Conservation (phyloP, 1,140 invertebrate species). For the Zaprionus kolodkinae region DNA sequence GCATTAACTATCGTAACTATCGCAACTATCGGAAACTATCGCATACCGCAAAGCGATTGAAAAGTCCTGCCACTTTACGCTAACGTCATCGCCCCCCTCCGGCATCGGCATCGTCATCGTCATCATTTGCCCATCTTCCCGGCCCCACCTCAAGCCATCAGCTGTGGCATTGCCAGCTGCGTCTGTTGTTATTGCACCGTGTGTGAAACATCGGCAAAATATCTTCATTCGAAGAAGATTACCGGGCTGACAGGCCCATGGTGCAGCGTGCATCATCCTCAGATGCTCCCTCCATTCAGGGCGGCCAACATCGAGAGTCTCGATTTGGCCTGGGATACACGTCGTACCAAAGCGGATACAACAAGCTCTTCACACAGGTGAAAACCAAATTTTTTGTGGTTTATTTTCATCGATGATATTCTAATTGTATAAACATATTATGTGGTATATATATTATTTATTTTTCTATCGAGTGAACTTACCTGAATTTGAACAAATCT, state of each 20-base stretch:
- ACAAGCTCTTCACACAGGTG: constrained; percentile 95
- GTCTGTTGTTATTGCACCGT: constrained; percentile 57
- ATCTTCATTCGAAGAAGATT: constrained; percentile 84
- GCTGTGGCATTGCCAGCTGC: constrained; percentile 41
- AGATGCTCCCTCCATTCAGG: constrained; percentile 84
- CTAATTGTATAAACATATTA: no score
- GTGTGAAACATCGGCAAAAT: constrained; percentile 78
- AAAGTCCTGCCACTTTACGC: constrained; percentile 20
- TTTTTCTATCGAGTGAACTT: no score
- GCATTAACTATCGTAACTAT: constrained; percentile 11
- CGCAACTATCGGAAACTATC: constrained; percentile 6
- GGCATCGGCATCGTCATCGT: constrained; percentile 11
- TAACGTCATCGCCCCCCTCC: constrained; percentile 13
- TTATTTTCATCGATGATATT: background rate
- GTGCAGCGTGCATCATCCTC: constrained; percentile 84
- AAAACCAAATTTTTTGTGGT: background rate
- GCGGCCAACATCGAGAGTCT: constrained; percentile 83
- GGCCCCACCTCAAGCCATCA: constrained; percentile 23
- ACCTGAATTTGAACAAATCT: no score
- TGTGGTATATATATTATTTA: no score
- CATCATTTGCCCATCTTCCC: constrained; percentile 17
- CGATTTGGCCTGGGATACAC: constrained; percentile 88
- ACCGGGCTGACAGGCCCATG: constrained; percentile 84
- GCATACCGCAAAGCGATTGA: background rate
- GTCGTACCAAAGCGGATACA: constrained; percentile 92